phyloP scores from a whole-genome alignment of 1,140 invertebrate genomes.

The Lordiphosa collinella region DNA sequence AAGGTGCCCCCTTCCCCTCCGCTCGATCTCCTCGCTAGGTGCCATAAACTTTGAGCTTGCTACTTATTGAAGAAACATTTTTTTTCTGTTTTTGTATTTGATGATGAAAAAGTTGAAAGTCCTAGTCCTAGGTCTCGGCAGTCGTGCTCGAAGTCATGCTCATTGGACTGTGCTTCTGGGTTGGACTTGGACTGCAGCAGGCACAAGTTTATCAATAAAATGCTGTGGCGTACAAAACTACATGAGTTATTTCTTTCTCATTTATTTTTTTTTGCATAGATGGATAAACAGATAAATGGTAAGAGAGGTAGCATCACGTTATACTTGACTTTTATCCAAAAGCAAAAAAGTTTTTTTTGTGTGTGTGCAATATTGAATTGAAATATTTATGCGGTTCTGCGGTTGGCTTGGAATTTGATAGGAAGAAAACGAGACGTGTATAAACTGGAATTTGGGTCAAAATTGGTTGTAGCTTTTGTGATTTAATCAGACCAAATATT shows the following conservation, averaged over 20 bases:
- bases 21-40: slow-evolving; percentile 21
- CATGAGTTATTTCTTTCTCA: slow-evolving; percentile 63
- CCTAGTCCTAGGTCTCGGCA: slow-evolving; percentile 19
- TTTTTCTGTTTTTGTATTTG: slow-evolving; percentile 11
- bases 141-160: slow-evolving; percentile 42
- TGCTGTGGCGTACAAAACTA: slow-evolving; percentile 62
- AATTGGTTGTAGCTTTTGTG: too few species aligned
- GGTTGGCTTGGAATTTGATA: slow-evolving; percentile 17
- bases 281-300: slow-evolving; percentile 46
- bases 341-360: slow-evolving; percentile 35
- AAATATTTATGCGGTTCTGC: slow-evolving; percentile 41
- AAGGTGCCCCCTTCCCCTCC: slow-evolving; percentile 26
- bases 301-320: slow-evolving; percentile 29
- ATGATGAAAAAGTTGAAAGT: slow-evolving; percentile 40
- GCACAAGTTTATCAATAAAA: slow-evolving; percentile 73
- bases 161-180: slow-evolving; percentile 45
- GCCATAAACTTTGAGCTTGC: slow-evolving; percentile 39
- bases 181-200: background rate
- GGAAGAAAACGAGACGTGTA: background rate
- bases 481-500: too few species aligned
- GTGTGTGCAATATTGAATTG: slow-evolving; percentile 36
- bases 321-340: slow-evolving; percentile 55
- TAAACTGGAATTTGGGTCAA: slow-evolving; percentile 1
- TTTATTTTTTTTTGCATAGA: slow-evolving; percentile 48
- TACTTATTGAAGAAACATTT: slow-evolving; percentile 23